Conservation (phyloP, 2,113 vertebrate species). For the Charadrius vociferus region DNA sequence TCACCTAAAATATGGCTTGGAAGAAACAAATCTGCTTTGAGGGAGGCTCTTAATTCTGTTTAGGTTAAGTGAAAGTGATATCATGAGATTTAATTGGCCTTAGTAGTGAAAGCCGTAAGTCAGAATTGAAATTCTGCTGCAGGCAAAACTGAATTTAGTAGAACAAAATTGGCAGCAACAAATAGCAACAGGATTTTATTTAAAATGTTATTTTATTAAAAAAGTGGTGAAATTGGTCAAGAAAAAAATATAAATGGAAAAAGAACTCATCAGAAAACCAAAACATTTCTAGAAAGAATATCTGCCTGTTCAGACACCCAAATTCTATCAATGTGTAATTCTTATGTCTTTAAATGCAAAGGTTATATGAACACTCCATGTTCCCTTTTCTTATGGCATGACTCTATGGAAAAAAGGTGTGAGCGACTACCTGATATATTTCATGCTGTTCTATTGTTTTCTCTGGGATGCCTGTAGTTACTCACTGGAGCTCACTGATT, state of each 20-base stretch:
- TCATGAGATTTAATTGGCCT: slow-evolving; percentile 41
- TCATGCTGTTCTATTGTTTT: neutral
- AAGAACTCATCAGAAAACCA: neutral
- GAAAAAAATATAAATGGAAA: slow-evolving; percentile 40
- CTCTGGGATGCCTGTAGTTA: neutral
- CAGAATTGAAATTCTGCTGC: slow-evolving; percentile 49
- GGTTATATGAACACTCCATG: neutral
- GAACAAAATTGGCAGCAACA: slow-evolving; percentile 53
- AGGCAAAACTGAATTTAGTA: slow-evolving; percentile 63
- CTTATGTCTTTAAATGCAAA: neutral
- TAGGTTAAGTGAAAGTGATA: slow-evolving; percentile 43
- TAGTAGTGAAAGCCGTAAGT: slow-evolving; percentile 57
- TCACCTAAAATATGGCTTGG: slow-evolving; percentile 38
- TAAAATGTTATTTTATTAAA: slow-evolving; percentile 39
- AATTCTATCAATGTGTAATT: neutral
- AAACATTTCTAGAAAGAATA: neutral
- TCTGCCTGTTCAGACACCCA: neutral
- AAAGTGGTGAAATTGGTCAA: slow-evolving; percentile 34
- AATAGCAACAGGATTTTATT: slow-evolving; percentile 53
- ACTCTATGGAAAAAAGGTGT: neutral
- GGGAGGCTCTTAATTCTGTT: slow-evolving; percentile 52
- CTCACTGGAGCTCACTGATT: fast-evolving
- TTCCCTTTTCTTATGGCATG: neutral
- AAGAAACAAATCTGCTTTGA: slow-evolving; percentile 44
- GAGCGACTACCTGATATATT: neutral